Conservation (phyloP, 2,888 invertebrate genomes). For the Luffia ferchaultella region DNA sequence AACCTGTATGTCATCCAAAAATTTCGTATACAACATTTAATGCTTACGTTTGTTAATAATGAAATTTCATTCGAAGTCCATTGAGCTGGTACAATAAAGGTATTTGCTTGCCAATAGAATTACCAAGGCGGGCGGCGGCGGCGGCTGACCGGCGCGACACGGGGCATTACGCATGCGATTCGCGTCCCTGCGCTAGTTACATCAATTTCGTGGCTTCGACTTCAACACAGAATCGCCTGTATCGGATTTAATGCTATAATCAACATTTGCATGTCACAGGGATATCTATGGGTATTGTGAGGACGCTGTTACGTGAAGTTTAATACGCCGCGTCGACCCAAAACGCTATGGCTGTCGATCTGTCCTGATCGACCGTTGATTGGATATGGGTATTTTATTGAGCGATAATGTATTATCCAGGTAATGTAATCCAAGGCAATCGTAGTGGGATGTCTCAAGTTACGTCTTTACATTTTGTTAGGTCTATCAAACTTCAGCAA, state of each 20-base stretch:
- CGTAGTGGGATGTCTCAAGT: no score
- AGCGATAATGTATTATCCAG: no score
- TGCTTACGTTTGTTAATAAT: neutral
- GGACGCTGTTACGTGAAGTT: neutral
- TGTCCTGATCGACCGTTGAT: no score
- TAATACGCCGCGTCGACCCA: no score
- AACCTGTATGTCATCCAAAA: no score
- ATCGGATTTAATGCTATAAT: conserved; percentile 59
- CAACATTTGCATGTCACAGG: conserved; percentile 64
- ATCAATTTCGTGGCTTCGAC: conserved; percentile 36
- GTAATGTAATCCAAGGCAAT: no score
- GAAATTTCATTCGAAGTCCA: conserved; percentile 25
- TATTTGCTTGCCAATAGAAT: conserved; percentile 36
- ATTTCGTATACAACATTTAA: no score
- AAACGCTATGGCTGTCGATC: no score
- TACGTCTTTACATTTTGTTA: no score
- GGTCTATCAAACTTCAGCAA: no score
- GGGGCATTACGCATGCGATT: neutral
- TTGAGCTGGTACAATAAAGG: conserved; percentile 25
- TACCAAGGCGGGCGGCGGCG: conserved; percentile 31
- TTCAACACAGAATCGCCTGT: conserved; percentile 37
- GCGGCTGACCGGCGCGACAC: neutral
- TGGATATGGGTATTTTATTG: no score
- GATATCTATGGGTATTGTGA: conserved; percentile 18
- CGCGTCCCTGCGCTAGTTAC: conserved; percentile 35